Base-by-base conservation (phyloP, 2,113 vertebrate genomes). In the Pedetes capensis region DNA sequence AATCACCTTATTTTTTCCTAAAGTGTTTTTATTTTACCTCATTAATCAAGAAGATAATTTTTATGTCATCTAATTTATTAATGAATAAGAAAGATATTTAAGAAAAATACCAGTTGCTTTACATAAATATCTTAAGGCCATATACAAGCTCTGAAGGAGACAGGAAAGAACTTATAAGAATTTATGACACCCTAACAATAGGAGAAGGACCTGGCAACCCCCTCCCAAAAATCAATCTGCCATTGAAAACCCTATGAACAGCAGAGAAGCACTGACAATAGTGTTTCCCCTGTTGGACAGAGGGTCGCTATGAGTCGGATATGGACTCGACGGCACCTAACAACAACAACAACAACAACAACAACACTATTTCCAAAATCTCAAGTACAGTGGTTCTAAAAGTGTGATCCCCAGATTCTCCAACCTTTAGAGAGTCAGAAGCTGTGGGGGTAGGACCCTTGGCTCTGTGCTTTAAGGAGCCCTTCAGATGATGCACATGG, bases 11-110 rank as follows among this genome's bases (percentile, higher is more conserved):
- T 14, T 59, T 63, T 81, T 61, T 8, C 42, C 8, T 79, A 72
- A 82, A 81, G 29, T 34, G 1, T 69, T 63, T 37, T 59, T 37
- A 59, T 47, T 27, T 69, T 22, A 91, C 80, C 11, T 75, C 39
- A 74, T 78, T 75, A 51, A 17, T 85, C 87, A 42, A 78, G 20
- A 47, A 94, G 6, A 27, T n/a, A 34, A 34, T 37, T 88, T 55
- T 74, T 44, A 16, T 86, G 9, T 74, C 49, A 63, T 27, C 17
- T 49, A 92, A 79, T 63, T 66, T 8, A 47, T 82, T 87, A 72
- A 18, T 66, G 55, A 93, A 49, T 61, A 89, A 59, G 44, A 59
- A 57, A 71, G 44, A 81, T 76, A 3, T 85, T 87, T 71, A 59
- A 71, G 44, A 74, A 25, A 79, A 59, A 47, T 74, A 61, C 13